A percentile compares a stretch with the other conserved stretches of the same genome.
Evolutionary conservation across 2,888 invertebrate genomes (phyloP).

Genomic region (Craniophora ligustri): DNA sequence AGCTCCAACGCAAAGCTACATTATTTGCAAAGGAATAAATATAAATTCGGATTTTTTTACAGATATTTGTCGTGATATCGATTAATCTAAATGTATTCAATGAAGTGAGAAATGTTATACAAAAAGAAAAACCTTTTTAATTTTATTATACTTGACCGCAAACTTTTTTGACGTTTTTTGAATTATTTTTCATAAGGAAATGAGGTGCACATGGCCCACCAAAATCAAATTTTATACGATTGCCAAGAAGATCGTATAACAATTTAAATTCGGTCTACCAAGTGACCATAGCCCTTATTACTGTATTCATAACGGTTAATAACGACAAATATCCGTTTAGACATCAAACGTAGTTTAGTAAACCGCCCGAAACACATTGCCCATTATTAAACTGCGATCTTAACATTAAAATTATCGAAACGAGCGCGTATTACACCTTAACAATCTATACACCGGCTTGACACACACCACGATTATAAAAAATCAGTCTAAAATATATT

Average conservation of each 20-base stretch:
- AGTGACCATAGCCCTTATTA: no score
- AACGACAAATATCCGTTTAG: constrained; percentile 50
- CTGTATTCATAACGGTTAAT: background rate
- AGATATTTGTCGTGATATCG: constrained; percentile 47
- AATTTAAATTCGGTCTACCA: no score
- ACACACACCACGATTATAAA: constrained; percentile 81
- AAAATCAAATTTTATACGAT: no score
- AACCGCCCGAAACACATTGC: constrained; percentile 56
- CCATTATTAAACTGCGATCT: constrained; percentile 68
- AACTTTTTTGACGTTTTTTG: no score
- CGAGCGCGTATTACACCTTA: constrained; percentile 63
- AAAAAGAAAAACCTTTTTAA: background rate
- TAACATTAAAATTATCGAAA: constrained; percentile 60
- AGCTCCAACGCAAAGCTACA: constrained; percentile 44
- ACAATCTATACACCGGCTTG: constrained; percentile 63
- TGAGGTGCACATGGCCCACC: no score
- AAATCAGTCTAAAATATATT: constrained; percentile 91
- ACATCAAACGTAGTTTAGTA: constrained; percentile 39
- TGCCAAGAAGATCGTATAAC: no score
- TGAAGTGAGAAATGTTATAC: constrained; percentile 4
- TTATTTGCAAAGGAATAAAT: constrained; percentile 49
- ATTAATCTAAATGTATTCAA: background rate
- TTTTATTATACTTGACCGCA: no score
- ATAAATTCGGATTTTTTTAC: constrained; percentile 57
- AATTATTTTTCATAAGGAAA: constrained; percentile 3